Conservation (phyloP, 2,113 vertebrate genomes). For the Phyllopteryx taeniolatus region DNA sequence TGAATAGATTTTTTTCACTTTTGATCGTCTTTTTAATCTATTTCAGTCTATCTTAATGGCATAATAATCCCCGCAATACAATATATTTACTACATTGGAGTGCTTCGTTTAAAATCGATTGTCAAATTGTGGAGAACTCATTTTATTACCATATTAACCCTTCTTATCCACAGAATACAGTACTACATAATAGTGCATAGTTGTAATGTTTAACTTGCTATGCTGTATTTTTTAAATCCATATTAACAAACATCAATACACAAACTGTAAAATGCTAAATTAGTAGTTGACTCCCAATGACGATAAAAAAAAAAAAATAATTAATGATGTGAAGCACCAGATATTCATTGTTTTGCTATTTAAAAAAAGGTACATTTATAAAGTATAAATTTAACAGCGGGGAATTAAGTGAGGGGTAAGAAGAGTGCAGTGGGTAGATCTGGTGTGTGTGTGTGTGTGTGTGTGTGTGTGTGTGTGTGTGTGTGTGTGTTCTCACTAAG, state of each 20-base stretch:
- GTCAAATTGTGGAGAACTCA: no score
- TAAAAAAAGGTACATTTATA: background rate
- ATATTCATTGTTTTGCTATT: background rate
- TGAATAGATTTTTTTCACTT: no score
- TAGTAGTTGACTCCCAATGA: background rate
- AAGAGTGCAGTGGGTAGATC: background rate
- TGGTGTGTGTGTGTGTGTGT: slow-evolving; percentile 15
- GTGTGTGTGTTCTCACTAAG: background rate
- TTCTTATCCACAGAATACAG: background rate
- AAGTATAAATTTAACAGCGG: background rate
- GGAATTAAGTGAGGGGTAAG: background rate
- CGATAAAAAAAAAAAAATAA: background rate
- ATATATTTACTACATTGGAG: no score
- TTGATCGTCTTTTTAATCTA: background rate
- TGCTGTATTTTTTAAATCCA: background rate
- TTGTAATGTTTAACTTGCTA: background rate
- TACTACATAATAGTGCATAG: background rate
- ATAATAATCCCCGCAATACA: no score
- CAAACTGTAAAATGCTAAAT: background rate
- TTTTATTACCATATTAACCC: background rate
- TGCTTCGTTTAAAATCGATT: no score
- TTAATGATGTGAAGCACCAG: background rate
- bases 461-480: slow-evolving; percentile 25
- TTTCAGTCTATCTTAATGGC: background rate
- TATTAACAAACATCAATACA: background rate